Conservation (phyloP, 2,888 invertebrate genomes). For the Tachystola acroxantha region DNA sequence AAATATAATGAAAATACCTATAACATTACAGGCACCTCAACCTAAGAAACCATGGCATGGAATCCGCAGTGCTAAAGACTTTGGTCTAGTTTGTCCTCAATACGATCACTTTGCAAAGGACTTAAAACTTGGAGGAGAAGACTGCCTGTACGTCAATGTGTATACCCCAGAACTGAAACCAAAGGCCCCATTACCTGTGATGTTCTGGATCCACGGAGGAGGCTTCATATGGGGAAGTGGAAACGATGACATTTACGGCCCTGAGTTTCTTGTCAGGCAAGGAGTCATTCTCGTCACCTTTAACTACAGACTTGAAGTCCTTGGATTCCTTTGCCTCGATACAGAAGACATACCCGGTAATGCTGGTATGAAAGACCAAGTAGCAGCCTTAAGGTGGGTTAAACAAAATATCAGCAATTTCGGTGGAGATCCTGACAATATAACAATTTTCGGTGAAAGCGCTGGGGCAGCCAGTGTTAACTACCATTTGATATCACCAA, state of each 20-base stretch:
- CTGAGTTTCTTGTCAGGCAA: constrained; percentile 51
- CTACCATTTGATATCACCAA: constrained; percentile 58
- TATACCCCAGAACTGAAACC: constrained; percentile 33
- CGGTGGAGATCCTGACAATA: constrained; percentile 57
- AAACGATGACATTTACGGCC: constrained; percentile 41
- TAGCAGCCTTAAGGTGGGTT: constrained; percentile 57
- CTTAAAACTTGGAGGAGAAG: constrained; percentile 30
- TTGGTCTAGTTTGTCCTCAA: constrained; percentile 37
- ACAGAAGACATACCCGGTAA: constrained; percentile 61
- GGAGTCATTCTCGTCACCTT: constrained; percentile 54
- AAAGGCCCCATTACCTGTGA: constrained; percentile 29
- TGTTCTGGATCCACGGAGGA: constrained; percentile 48
- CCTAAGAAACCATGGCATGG: constrained; percentile 38
- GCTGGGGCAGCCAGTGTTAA: constrained; percentile 47
- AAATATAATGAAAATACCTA: too few relatives aligned
- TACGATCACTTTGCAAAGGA: constrained; percentile 23
- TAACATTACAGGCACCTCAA: constrained; percentile 32
- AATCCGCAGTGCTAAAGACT: constrained; percentile 29
- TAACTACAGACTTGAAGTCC: constrained; percentile 55
- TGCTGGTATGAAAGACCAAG: constrained; percentile 69
- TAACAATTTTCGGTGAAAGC: constrained; percentile 67
- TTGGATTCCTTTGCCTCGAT: constrained; percentile 56
- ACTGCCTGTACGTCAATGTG: constrained; percentile 44
- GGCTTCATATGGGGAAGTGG: constrained; percentile 41
- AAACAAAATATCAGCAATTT: constrained; percentile 51